A percentile compares a stretch with the other conserved stretches of the same genome.
Conservation (phyloP, 2,113 vertebrate species). For the Lates calcarifer region DNA sequence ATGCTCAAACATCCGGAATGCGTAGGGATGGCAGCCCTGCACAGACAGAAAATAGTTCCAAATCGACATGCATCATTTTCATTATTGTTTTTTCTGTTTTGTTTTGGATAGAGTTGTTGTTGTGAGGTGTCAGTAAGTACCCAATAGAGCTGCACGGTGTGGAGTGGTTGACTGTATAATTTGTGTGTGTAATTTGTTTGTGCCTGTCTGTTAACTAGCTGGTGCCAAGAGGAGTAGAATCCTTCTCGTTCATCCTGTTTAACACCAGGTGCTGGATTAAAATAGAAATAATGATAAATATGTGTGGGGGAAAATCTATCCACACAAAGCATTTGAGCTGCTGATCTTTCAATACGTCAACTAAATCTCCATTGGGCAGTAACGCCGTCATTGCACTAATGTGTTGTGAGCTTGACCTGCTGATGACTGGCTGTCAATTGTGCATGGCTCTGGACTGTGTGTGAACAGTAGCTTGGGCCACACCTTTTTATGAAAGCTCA, state of each 20-base stretch:
- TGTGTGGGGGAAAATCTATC: background rate
- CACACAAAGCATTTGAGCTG: constrained; percentile 6
- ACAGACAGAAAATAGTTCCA: background rate
- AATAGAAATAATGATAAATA: background rate
- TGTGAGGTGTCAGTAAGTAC: constrained; percentile 89
- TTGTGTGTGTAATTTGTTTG: constrained; percentile 19
- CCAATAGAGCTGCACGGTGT: constrained; percentile 70
- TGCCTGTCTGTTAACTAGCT: constrained; percentile 58
- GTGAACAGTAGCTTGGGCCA: constrained; percentile 30
- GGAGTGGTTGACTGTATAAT: constrained; percentile 55
- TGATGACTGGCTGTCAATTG: constrained; percentile 23
- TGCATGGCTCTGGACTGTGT: constrained; percentile 60
- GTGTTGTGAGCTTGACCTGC: constrained; percentile 16
- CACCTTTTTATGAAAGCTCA: constrained; percentile 18
- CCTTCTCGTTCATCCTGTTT: constrained; percentile 28
- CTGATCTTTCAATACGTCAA: background rate
- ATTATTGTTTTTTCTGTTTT: constrained; percentile 67
- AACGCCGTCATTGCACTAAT: constrained; percentile 24
- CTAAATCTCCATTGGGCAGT: constrained; percentile 1
- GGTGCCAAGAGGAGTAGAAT: constrained; percentile 10
- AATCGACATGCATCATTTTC: constrained; percentile 11
- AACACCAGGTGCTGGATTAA: constrained; percentile 32
- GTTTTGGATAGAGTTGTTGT: constrained; percentile 82
- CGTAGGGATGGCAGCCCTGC: constrained; percentile 18
- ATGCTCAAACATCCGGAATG: constrained; percentile 61